These are phyloP conservation scores for Drosophila arizonae DNA, from an alignment of 1,140 invertebrate species.

Conservation along the genomic window DNA sequence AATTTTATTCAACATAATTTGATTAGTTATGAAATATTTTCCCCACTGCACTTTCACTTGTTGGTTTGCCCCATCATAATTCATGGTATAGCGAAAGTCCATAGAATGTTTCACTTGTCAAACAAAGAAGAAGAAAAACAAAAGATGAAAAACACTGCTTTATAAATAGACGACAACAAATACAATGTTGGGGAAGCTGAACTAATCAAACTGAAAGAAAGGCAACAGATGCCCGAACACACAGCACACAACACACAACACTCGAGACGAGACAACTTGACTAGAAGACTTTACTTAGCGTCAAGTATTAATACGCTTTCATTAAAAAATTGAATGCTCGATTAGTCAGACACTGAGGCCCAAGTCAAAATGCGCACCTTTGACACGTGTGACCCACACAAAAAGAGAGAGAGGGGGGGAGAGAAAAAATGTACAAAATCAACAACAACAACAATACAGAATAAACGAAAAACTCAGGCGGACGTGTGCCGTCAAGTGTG, in stretches of 20 bases:
- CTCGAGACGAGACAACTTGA: conserved; percentile 23
- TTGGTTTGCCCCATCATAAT: background rate
- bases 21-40: background rate
- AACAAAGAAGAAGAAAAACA: conserved; percentile 20
- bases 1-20: background rate
- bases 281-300: conserved; percentile 55
- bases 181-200: conserved; percentile 21
- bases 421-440: background rate
- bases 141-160: background rate
- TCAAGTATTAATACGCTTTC: conserved; percentile 75
- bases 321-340: conserved; percentile 80
- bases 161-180: conserved; percentile 54
- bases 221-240: conserved; percentile 54
- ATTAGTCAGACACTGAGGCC: conserved; percentile 65
- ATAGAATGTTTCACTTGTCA: conserved; percentile 58
- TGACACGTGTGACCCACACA: conserved; percentile 77
- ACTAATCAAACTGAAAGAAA: conserved; percentile 65
- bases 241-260: background rate
- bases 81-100: conserved; percentile 1
- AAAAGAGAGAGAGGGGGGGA: background rate
- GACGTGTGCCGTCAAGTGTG: conserved; percentile 76
- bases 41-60: background rate
- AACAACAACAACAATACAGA: background rate
- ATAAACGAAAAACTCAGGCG: conserved; percentile 17
- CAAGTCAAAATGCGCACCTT: conserved; percentile 63